phyloP scores from a whole-genome alignment of 1,140 invertebrate genomes.

The Propsilocerus akamusi region DNA sequence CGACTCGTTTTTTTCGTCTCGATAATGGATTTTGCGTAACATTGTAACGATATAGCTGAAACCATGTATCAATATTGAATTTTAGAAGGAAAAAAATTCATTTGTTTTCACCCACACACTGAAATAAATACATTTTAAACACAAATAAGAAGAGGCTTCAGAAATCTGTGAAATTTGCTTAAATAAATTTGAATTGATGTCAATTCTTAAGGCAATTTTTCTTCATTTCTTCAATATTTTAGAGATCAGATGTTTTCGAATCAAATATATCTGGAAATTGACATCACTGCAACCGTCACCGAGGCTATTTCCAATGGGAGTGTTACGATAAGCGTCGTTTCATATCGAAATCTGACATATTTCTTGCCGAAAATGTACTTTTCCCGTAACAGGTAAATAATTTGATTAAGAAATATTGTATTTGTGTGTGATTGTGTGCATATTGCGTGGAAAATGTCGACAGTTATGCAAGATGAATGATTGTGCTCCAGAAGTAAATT shows the following conservation, averaged over 20 bases:
- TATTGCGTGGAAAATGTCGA: not conserved
- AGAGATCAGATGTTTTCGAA: constrained; percentile 24
- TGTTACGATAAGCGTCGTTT: constrained; percentile 25
- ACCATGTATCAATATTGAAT: too few relatives aligned
- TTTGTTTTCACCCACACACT: too few relatives aligned
- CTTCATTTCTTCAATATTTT: constrained; percentile 5
- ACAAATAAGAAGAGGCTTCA: too few relatives aligned
- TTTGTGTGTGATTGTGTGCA: not conserved
- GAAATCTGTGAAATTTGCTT: too few relatives aligned
- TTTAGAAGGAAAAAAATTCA: too few relatives aligned
- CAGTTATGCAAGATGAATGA: not conserved
- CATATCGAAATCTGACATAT: constrained; percentile 32
- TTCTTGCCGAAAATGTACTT: constrained; percentile 32
- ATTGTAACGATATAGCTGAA: too few relatives aligned
- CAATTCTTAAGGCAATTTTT: too few relatives aligned
- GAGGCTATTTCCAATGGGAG: constrained; percentile 23
- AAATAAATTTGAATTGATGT: too few relatives aligned
- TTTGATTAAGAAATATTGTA: not conserved
- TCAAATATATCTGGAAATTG: constrained; percentile 23
- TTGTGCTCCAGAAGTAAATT: too few relatives aligned
- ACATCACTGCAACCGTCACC: constrained; percentile 15
- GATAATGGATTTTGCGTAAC: too few relatives aligned
- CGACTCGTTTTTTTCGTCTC: too few relatives aligned
- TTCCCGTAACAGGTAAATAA: constrained; percentile 21
- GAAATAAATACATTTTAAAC: too few relatives aligned